These are phyloP conservation scores for Bos javanicus DNA, from an alignment of 2,113 vertebrate genomes.

Conservation along the genomic window DNA sequence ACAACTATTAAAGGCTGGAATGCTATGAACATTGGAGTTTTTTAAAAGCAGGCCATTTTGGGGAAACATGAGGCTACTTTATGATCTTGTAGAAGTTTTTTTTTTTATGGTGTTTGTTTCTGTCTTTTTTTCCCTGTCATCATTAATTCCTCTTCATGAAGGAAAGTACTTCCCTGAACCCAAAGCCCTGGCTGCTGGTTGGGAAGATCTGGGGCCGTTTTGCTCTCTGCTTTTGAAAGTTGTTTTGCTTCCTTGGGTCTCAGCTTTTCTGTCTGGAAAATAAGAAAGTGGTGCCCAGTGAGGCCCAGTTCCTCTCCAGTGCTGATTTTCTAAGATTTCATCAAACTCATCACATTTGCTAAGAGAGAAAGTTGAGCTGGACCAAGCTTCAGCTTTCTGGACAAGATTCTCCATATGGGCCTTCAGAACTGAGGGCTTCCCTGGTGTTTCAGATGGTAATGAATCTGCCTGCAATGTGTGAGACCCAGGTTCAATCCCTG, in stretches of 20 bases:
- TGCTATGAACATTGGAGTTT: neutral
- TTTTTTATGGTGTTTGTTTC: neutral
- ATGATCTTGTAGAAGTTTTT: neutral
- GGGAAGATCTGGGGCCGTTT: neutral
- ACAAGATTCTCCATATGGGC: neutral
- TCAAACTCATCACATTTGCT: neutral
- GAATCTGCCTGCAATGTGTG: neutral
- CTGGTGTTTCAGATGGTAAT: neutral
- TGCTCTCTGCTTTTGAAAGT: neutral
- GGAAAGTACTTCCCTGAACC: neutral
- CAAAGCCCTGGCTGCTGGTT: neutral
- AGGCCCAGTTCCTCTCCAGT: neutral
- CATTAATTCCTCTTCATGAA: neutral
- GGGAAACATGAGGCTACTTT: neutral
- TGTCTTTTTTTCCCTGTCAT: neutral
- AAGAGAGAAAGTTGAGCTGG: neutral
- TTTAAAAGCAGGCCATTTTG: neutral
- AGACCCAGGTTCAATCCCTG: rapidly evolving
- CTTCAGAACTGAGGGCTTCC: neutral
- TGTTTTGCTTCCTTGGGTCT: neutral
- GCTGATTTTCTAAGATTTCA: constrained; percentile 4
- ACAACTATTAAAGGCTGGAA: neutral
- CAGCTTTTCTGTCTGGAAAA: neutral
- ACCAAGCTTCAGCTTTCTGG: neutral
- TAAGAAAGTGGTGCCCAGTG: neutral